Evolutionary conservation across 2,888 invertebrate genomes (phyloP), one percentile per base, ranked within the genome.

Genomic region (Ptycholaimellus sp.): DNA sequence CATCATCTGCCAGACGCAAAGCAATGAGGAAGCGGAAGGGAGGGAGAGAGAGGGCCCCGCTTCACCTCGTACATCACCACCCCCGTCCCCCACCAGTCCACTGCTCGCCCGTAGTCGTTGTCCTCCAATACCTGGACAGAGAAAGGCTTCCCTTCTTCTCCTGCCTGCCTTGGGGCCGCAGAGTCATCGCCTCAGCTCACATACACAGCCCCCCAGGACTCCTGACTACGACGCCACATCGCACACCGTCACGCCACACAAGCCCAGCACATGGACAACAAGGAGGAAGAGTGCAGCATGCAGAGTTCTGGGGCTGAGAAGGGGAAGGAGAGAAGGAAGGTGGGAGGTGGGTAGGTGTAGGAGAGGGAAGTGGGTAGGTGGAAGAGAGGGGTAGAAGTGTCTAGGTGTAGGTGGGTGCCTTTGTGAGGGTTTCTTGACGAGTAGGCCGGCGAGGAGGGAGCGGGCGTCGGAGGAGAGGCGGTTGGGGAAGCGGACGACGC

Each of bases 1-100:
- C 72, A 93, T 80, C 96, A 96, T 96, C 71, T 99, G 96, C 64
- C 93, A 96, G n/a, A n/a, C n/a, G n/a, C n/a, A n/a, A n/a, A n/a
- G n/a, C n/a, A n/a, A n/a, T n/a, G n/a, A n/a, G n/a, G n/a, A n/a
- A n/a, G n/a, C n/a, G n/a, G n/a, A n/a, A n/a, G n/a, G n/a, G n/a
- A n/a, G n/a, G n/a, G n/a, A n/a, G n/a, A n/a, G n/a, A 93, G 71
- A 47, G 90, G 72, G 38, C 90, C 93, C 66, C 83, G 83, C 71
- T 87, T 78, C 90, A 93, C 93, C 71, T 93, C 90, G 63, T 90
- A 93, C 78, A 90, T 82, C 50, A 90, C 90, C 37, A 93, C 87
- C 45, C 90, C 90, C 2, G 65, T 59, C 40, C 87, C 87, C 90
- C 90, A 93, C 81, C 81, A 82, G 63, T 82, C 81, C 9, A 82